Evolutionary conservation across 2,888 invertebrate genomes (phyloP).

Genomic region (Camptogramma bilineatum): DNA sequence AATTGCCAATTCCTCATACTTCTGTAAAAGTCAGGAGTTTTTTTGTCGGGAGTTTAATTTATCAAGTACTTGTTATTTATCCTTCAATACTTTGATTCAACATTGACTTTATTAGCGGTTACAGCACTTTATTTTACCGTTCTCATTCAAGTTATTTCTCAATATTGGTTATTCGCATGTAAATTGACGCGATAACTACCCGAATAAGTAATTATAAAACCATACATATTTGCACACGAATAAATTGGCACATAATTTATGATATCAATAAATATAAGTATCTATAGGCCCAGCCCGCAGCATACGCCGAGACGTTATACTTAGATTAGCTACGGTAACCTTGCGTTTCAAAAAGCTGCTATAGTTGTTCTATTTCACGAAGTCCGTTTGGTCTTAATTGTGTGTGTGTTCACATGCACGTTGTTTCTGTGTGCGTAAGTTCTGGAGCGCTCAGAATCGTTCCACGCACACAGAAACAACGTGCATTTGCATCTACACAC

Average conservation of each 20-base stretch:
- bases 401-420: too few relatives aligned
- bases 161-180: conserved; percentile 27
- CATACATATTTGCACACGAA: conserved; percentile 11
- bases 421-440: too few relatives aligned
- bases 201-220: conserved; percentile 27
- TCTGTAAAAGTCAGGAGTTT: neutral
- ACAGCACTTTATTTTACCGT: conserved; percentile 8
- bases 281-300: neutral
- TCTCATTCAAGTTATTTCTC: conserved; percentile 15
- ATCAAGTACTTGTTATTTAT: neutral
- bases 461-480: too few relatives aligned
- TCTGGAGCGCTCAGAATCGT: too few relatives aligned
- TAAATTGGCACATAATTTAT: neutral
- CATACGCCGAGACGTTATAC: neutral
- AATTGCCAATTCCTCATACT: neutral
- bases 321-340: too few relatives aligned
- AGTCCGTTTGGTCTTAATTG: too few relatives aligned
- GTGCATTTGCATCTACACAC: too few relatives aligned
- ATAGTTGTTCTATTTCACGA: too few relatives aligned
- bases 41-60: neutral
- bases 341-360: too few relatives aligned
- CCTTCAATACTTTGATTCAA: conserved; percentile 2
- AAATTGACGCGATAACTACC: conserved; percentile 12
- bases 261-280: neutral
- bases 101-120: conserved; percentile 9